phyloP scores from a whole-genome alignment of 2,797 vertebrate genomes.

The Anguilla pacifica region DNA sequence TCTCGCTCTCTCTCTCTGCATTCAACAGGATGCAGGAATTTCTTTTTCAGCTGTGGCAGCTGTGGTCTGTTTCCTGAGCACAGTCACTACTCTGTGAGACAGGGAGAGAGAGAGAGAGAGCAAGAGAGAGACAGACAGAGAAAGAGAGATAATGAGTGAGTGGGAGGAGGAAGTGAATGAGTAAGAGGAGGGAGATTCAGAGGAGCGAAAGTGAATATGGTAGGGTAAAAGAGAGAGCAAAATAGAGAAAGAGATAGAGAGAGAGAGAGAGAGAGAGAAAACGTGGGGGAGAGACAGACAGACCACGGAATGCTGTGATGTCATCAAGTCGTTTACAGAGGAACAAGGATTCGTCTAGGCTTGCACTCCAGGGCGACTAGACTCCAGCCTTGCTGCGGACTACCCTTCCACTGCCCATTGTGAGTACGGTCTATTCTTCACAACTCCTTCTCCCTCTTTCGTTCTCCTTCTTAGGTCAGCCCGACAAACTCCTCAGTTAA shows the following conservation, averaged over 20 bases:
- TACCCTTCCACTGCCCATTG: conserved; percentile 68
- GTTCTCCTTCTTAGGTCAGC: conserved; percentile 44
- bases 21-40: conserved; percentile 40
- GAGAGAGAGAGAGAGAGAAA: conserved; percentile 39
- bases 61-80: conserved; percentile 60
- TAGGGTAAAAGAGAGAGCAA: conserved; percentile 27
- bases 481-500: not conserved
- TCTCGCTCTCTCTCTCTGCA: not conserved
- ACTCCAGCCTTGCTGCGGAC: conserved; percentile 63
- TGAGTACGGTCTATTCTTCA: conserved; percentile 68
- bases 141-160: conserved; percentile 26
- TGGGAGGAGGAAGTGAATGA: conserved; percentile 16
- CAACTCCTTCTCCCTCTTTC: conserved; percentile 45
- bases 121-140: conserved; percentile 35
- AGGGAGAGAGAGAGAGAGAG: conserved; percentile 35
- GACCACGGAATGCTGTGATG: conserved; percentile 80
- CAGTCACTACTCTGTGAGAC: conserved; percentile 30
- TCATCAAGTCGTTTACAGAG: conserved; percentile 78
- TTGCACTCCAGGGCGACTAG: conserved; percentile 65
- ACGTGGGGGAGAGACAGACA: conserved; percentile 41
- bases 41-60: conserved; percentile 43
- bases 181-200: conserved; percentile 27
- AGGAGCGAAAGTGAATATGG: conserved; percentile 23
- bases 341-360: conserved; percentile 68
- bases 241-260: conserved; percentile 14